Evolutionary conservation across 1,140 invertebrate genomes (phyloP).

Genomic region (Gryllus bimaculatus): DNA sequence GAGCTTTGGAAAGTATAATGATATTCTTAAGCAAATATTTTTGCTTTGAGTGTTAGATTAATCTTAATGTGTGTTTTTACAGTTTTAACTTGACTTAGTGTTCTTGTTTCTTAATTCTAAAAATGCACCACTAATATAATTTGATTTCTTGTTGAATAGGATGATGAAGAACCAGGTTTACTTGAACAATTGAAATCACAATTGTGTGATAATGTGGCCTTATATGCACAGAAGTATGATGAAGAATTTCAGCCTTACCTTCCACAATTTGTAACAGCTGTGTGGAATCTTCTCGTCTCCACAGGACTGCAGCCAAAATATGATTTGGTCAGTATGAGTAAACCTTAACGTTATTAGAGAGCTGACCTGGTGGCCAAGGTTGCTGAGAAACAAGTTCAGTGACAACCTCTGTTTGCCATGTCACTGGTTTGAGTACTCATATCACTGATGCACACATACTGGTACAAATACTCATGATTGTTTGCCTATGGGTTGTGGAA

Average conservation of each 20-base stretch:
- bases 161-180: slow-evolving; percentile 81
- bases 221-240: slow-evolving; percentile 96
- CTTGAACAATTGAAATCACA: slow-evolving; percentile 88
- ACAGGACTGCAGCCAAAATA: slow-evolving; percentile 82
- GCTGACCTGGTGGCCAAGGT: no score
- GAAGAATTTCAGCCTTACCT: slow-evolving; percentile 90
- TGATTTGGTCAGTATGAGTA: slow-evolving; percentile 59
- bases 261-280: slow-evolving; percentile 79
- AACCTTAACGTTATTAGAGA: no score
- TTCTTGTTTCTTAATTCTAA: not conserved
- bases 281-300: slow-evolving; percentile 82
- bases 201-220: slow-evolving; percentile 87
- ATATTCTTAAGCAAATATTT: no score
- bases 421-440: no score
- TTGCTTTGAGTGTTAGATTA: no score
- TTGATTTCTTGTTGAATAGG: slow-evolving; percentile 37
- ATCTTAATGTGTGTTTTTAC: not conserved
- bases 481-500: no score
- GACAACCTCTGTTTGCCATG: no score
- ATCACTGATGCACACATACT: no score
- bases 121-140: not conserved
- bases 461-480: no score
- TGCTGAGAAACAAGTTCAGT: no score
- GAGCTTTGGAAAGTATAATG: no score
- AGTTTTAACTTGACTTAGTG: not conserved